phyloP scores from a whole-genome alignment of 1,140 invertebrate species.

The Aphelinus atriplicis region DNA sequence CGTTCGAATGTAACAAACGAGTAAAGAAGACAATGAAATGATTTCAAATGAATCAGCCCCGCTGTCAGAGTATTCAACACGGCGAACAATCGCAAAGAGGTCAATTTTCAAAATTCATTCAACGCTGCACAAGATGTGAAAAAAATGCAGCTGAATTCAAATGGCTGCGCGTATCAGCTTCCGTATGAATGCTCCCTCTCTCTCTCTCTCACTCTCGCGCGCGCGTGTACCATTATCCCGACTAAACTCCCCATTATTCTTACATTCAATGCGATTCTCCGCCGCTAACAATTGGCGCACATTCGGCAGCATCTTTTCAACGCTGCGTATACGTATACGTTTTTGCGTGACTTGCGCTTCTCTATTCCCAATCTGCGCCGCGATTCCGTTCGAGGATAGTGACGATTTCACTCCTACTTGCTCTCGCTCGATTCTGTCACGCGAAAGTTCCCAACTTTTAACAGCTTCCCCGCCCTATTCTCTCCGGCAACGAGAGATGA shows the following conservation, averaged over 20 bases:
- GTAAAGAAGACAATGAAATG: too few relatives aligned
- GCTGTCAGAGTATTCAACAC: too few relatives aligned
- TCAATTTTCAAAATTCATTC: too few relatives aligned
- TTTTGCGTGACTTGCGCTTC: conserved; percentile 1
- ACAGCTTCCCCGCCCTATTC: conserved; percentile 25
- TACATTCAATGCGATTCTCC: conserved; percentile 24
- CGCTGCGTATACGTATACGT: neutral
- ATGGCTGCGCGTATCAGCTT: too few relatives aligned
- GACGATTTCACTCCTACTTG: conserved; percentile 42
- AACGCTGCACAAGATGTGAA: too few relatives aligned
- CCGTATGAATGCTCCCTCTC: neutral
- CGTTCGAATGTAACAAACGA: too few relatives aligned
- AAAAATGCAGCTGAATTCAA: too few relatives aligned
- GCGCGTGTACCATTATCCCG: conserved; percentile 16
- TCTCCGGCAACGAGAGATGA: conserved; percentile 1
- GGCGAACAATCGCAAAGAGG: too few relatives aligned
- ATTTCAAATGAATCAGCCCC: too few relatives aligned
- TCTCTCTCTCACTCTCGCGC: conserved; percentile 21
- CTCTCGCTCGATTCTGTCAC: conserved; percentile 35
- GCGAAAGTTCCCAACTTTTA: conserved; percentile 48
- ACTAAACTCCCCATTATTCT: conserved; percentile 13
- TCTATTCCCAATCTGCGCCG: neutral
- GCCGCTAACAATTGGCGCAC: neutral
- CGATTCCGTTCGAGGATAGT: conserved; percentile 38
- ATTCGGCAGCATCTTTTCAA: neutral